Conservation (phyloP, 2,888 invertebrate species). For the Psococerastis gibbosa region DNA sequence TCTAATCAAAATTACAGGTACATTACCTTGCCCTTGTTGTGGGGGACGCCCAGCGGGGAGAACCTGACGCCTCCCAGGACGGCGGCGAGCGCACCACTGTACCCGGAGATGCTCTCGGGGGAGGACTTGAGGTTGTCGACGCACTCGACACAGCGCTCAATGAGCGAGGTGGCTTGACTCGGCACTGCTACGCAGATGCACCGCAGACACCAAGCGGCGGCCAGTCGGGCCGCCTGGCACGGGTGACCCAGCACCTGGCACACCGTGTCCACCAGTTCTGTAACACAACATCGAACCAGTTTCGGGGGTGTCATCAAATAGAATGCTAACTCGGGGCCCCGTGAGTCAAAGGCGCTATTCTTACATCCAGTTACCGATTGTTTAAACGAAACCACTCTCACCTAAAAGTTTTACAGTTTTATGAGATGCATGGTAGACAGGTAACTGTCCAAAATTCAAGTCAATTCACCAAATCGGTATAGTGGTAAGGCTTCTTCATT, state of each 20-base stretch:
- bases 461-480: no score
- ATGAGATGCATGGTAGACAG: no score
- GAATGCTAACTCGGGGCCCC: no score
- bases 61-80: constrained; percentile 78
- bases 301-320: no score
- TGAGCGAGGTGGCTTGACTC: constrained; percentile 79
- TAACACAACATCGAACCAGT: constrained; percentile 17
- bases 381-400: no score
- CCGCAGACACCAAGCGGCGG: constrained; percentile 87
- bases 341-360: no score
- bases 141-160: constrained; percentile 72
- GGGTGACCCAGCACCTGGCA: constrained; percentile 81
- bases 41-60: constrained; percentile 86
- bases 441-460: no score
- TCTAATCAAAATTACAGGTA: no score
- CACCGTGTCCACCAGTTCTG: constrained; percentile 56
- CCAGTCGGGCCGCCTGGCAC: constrained; percentile 77
- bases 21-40: constrained; percentile 91
- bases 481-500: no score
- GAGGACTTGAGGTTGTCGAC: constrained; percentile 79
- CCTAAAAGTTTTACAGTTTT: no score
- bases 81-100: constrained; percentile 84
- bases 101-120: constrained; percentile 73
- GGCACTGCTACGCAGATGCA: constrained; percentile 88
- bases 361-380: no score